Conservation (phyloP, 2,797 vertebrate genomes). For the Schizopygopsis pylzovi region DNA sequence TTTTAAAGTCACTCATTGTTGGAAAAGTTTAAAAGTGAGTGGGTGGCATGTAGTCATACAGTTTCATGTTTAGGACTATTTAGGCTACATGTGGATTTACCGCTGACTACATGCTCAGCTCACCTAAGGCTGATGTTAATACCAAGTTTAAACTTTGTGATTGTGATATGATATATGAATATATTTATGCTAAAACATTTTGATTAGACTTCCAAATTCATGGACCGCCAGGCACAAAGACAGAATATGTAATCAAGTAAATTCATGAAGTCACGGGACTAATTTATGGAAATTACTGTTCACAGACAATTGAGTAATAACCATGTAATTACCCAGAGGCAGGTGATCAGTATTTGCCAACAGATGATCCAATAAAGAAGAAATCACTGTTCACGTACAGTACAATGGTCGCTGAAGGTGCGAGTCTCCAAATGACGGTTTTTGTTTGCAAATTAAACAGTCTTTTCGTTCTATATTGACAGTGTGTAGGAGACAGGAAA, state of each 20-base stretch:
- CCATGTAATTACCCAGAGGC: constrained; percentile 28
- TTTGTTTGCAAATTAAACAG: constrained; percentile 23
- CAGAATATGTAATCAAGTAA: constrained; percentile 30
- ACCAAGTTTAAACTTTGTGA: not conserved
- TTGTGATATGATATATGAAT: not conserved
- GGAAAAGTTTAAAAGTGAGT: not conserved
- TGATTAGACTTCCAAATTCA: constrained; percentile 31
- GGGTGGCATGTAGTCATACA: no score
- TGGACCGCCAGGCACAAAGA: not conserved
- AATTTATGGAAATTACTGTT: constrained; percentile 42
- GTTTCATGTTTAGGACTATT: not conserved
- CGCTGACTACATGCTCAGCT: not conserved
- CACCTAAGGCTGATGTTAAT: not conserved
- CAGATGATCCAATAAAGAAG: constrained; percentile 41
- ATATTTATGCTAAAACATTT: constrained; percentile 15
- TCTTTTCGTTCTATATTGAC: constrained; percentile 24
- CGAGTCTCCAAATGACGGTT: constrained; percentile 14
- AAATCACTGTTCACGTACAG: constrained; percentile 21
- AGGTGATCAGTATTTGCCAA: constrained; percentile 43
- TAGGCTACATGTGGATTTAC: not conserved
- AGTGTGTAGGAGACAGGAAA: constrained; percentile 34
- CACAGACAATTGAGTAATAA: constrained; percentile 15
- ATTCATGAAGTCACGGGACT: constrained; percentile 24
- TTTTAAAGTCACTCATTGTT: not conserved
- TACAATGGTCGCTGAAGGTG: constrained; percentile 29